These are phyloP conservation scores for Anguilla pacifica DNA, from an alignment of 2,797 vertebrate genomes.

Conservation along the genomic window DNA sequence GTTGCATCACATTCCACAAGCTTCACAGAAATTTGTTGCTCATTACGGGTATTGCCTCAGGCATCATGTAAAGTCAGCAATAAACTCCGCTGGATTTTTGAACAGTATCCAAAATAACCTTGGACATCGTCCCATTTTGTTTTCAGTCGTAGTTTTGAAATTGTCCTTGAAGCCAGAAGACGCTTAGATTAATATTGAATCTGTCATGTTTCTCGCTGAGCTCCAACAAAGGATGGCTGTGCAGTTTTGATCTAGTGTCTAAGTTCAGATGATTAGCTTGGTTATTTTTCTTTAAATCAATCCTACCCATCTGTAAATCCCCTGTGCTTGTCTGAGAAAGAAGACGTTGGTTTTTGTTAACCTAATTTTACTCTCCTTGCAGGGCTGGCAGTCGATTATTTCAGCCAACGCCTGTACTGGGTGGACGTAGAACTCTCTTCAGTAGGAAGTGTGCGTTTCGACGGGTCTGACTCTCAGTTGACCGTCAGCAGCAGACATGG, in stretches of 20 bases:
- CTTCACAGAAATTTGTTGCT: conserved; percentile 20
- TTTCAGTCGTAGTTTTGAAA: background rate
- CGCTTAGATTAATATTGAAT: background rate
- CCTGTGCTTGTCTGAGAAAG: background rate
- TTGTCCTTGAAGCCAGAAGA: background rate
- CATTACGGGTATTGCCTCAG: background rate
- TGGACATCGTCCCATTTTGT: background rate
- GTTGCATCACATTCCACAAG: conserved; percentile 4
- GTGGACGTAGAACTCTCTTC: conserved; percentile 93
- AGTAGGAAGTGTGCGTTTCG: conserved; percentile 91
- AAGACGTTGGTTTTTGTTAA: background rate
- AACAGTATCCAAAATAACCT: background rate
- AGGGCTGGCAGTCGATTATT: conserved; percentile 95
- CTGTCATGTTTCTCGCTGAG: background rate
- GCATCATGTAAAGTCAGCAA: conserved; percentile 11
- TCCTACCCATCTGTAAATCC: background rate
- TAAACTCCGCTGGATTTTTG: too few species aligned
- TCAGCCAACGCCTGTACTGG: conserved; percentile 94
- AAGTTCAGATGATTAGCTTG: background rate
- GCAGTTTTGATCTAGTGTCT: background rate
- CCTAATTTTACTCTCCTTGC: conserved; percentile 51
- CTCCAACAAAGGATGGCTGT: background rate
- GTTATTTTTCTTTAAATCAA: too few species aligned
- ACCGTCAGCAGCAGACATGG: conserved; percentile 89
- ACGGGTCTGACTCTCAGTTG: conserved; percentile 87